Evolutionary conservation across 2,113 vertebrate genomes (phyloP).

Genomic region (Platichthys flesus): DNA sequence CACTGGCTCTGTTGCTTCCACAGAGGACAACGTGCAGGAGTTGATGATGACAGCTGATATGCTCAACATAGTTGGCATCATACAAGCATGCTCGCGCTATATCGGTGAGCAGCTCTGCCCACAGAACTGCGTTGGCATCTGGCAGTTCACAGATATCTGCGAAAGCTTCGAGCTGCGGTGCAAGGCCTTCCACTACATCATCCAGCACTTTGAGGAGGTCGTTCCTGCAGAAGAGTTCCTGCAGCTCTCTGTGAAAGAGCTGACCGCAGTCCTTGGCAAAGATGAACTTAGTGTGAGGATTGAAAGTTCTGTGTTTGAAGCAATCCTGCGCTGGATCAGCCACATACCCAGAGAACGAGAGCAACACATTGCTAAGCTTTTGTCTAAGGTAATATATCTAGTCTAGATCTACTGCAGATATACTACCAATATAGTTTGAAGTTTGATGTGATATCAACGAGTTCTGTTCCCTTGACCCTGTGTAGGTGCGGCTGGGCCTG

Average conservation of each 20-base stretch:
- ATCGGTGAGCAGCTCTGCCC: constrained; percentile 78
- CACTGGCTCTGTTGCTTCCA: constrained; percentile 62
- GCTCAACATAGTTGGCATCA: constrained; percentile 79
- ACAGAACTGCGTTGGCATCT: constrained; percentile 73
- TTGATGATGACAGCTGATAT: constrained; percentile 83
- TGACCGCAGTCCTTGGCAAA: constrained; percentile 78
- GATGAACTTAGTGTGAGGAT: constrained; percentile 55
- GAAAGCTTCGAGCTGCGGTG: background rate
- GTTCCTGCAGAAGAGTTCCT: constrained; percentile 81
- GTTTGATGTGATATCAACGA: background rate
- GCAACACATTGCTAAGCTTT: constrained; percentile 14
- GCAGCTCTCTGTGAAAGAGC: constrained; percentile 80
- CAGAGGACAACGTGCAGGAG: constrained; percentile 73
- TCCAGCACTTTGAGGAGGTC: constrained; percentile 83
- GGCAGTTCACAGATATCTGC: constrained; percentile 63
- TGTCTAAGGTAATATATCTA: constrained; percentile 49
- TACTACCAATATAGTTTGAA: background rate
- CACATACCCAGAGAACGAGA: constrained; percentile 12
- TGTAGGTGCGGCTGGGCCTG: constrained; percentile 44
- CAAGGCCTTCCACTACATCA: constrained; percentile 82
- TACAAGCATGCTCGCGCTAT: constrained; percentile 82
- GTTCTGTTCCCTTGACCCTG: background rate
- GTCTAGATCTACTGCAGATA: background rate
- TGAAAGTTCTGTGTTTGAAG: constrained; percentile 33
- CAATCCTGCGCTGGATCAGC: constrained; percentile 47